Evolutionary conservation across 2,797 vertebrate species (phyloP).

Genomic region (Gambelia wislizenii): DNA sequence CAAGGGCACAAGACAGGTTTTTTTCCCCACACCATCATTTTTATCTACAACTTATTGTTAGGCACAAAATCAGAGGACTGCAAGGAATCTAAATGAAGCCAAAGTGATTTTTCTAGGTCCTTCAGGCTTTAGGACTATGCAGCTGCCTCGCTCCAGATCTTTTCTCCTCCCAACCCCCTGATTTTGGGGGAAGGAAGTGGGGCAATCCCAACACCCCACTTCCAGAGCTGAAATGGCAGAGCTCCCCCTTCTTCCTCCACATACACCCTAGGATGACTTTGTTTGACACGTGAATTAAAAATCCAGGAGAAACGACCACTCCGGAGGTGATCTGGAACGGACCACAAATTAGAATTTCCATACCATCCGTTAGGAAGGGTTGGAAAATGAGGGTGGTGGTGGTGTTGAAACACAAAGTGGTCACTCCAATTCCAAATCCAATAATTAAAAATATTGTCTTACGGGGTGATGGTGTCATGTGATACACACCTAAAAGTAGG

Average conservation of each 20-base stretch:
- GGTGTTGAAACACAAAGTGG: no score
- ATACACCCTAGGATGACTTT: neutral
- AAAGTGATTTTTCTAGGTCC: neutral
- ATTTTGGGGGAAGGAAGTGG: no score
- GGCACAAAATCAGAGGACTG: neutral
- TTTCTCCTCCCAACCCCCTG: no score
- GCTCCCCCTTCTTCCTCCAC: neutral
- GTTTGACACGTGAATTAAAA: no score
- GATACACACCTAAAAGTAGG: no score
- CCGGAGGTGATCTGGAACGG: neutral
- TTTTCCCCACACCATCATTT: neutral
- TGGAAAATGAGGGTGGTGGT: neutral
- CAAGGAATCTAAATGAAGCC: neutral
- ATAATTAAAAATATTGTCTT: neutral
- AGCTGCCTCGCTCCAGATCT: neutral
- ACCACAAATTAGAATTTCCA: neutral
- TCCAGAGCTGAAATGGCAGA: neutral
- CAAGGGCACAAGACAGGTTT: neutral
- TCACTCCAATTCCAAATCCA: neutral
- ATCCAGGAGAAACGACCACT: neutral
- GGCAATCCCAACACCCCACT: no score
- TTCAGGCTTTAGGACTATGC: neutral
- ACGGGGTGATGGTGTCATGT: neutral
- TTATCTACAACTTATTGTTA: neutral
- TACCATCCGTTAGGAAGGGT: neutral